These are phyloP conservation scores for Parasteatoda tepidariorum DNA, from an alignment of 1,140 invertebrate species.

Conservation along the genomic window DNA sequence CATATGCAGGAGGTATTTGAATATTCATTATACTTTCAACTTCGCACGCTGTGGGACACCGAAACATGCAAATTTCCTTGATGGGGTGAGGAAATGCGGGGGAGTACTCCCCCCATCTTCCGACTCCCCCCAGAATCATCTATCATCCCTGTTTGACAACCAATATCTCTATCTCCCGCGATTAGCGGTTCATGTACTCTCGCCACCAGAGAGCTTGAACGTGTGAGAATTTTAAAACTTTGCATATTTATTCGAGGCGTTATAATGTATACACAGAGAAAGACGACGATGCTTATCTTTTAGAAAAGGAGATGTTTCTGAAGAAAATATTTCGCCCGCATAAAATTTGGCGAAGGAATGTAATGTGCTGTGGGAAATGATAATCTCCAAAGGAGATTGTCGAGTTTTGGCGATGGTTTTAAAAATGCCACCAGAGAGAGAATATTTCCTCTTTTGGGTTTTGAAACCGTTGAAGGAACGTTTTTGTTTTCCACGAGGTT, in stretches of 20 bases:
- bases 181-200: conserved; percentile 45
- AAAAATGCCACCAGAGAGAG: not conserved
- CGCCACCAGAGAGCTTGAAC: not conserved
- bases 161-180: conserved; percentile 44
- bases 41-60: conserved; percentile 31
- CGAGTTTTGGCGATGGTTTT: no score
- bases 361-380: not conserved
- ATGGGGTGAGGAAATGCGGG: not conserved
- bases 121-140: conserved; percentile 21
- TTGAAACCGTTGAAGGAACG: not conserved
- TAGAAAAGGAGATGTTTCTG: not conserved
- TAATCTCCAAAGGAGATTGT: conserved; percentile 9
- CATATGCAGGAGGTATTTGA: conserved; percentile 35
- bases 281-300: conserved; percentile 19
- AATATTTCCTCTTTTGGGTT: not conserved
- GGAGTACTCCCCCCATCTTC: not conserved
- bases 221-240: conserved; percentile 29
- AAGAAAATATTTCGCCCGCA: not conserved
- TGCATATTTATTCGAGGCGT: conserved; percentile 12
- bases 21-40: conserved; percentile 54
- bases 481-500: not conserved
- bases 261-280: not conserved
- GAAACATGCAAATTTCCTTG: conserved; percentile 35
- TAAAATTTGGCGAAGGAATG: conserved; percentile 6
- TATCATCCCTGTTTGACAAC: conserved; percentile 50